Evolutionary conservation across 2,113 vertebrate species (phyloP).

Genomic region (Megatriorchis doriae): DNA sequence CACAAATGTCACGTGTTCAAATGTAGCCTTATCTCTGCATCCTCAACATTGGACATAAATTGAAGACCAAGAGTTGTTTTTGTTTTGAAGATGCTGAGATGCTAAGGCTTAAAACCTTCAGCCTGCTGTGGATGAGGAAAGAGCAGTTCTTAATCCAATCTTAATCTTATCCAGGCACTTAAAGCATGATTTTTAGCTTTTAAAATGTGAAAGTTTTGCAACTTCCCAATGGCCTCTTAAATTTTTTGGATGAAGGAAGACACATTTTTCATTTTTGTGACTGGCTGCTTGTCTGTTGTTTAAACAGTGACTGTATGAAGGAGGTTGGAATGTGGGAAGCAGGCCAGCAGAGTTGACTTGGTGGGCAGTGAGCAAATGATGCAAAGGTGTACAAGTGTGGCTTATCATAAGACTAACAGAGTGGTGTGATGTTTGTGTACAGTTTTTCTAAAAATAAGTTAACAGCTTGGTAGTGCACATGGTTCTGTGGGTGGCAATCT

Average conservation of each 20-base stretch:
- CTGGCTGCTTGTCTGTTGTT: not conserved
- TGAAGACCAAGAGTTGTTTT: not conserved
- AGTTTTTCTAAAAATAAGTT: not conserved
- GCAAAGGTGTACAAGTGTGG: not conserved
- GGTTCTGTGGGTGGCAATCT: not conserved
- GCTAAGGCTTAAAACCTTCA: not conserved
- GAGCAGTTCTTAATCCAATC: not conserved
- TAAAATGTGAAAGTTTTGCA: not conserved
- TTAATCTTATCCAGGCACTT: not conserved
- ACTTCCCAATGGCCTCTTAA: not conserved
- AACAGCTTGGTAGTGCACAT: not conserved
- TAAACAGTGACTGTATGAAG: not conserved
- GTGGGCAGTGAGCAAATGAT: not conserved
- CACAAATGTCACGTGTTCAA: not conserved
- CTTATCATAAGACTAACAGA: not conserved
- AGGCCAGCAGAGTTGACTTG: not conserved
- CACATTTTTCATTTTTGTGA: not conserved
- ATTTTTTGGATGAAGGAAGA: not conserved
- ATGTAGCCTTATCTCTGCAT: not conserved
- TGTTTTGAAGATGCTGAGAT: not conserved
- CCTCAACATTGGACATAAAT: not conserved
- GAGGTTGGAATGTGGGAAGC: not conserved
- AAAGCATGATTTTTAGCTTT: not conserved
- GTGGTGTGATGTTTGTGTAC: constrained; percentile 3
- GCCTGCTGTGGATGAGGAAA: not conserved